Evolutionary conservation across 2,113 vertebrate species (phyloP), one percentile per base, ranked within the genome.

Genomic region (Neopipo cinnamomea): DNA sequence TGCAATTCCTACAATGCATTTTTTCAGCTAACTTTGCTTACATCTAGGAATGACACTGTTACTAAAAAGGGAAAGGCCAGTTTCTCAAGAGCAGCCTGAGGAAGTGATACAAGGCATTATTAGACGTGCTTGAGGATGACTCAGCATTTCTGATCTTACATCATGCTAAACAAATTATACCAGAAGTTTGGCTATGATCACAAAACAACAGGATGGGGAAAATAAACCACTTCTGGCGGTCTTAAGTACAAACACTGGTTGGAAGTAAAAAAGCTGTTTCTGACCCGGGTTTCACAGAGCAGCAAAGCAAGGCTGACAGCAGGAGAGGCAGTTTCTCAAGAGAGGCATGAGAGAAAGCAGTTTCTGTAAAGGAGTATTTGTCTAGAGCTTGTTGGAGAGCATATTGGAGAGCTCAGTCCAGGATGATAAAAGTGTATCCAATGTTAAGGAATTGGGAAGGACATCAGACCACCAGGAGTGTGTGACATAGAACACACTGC

Each of bases 71-170:
- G 74, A 79, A 85, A 72, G 47, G 68, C 27, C 3, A 20, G 30
- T 95, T 95, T 93, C 11, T 6, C 74, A 93, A 77, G 58, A 53
- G 23, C 39, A 27, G 56, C n/a, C 70, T 73, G 77, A 94, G 94
- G 93, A 96, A 96, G 95, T 53, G 89, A 93, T 94, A 94, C 37
- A 61, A 81, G 47, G 50, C 63, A 50, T 63, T 93, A 85, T 73
- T 96, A 85, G 71, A 61, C 50, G 55, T 83, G 18, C n/a, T 73
- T 35, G 52, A 73, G 75, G 30, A 68, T 94, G 91, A 93, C 49
- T 93, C 93, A 91, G 66, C 15, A 31, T 11, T 65, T 78, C 56
- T 72, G 35, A 17, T 25, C 44, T 93, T 78, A 28, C 70, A 52
- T 92, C 80, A 71, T 25, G 33, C 65, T 63, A 33, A 76, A 49